Base-by-base conservation (phyloP, 2,113 vertebrate genomes). In the Australoheros scitulus region DNA sequence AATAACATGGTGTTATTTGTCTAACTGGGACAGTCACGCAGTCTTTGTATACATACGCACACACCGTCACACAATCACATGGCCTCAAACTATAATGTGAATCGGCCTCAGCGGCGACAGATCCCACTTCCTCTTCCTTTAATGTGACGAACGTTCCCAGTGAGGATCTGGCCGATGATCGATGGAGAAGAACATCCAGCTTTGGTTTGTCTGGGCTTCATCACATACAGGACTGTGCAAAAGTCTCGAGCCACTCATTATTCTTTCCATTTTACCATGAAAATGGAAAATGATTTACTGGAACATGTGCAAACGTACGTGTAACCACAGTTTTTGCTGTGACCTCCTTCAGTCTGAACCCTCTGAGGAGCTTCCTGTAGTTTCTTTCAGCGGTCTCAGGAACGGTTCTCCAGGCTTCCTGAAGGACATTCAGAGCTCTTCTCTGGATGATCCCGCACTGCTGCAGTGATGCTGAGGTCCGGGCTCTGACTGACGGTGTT, bases 1-100 rank as follows among this genome's bases (percentile, higher is more conserved):
- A 80, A 90, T 55, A 86, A 82, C 83, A 82, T 7, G 26, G 52
- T 81, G 83, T 84, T 38, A 34, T 89, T 88, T 89, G 80, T 85
- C 15, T 24, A 59, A 75, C 43, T 2, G 7, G 76, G 68, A 58
- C 79, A 55, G 5, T 83, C 86, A 76, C 36, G 72, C 60, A 41
- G 32, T 72, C 50, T 7, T 38, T 38, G 8, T 38, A 3, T 38
- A 38, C 36, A 38, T 10, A 7, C 3, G 58, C 61, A 64, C 17
- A 43, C 59, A 41, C 18, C 3, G 29, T 29, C 0, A 65, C n/a
- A 24, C 36, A 17, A 15, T 43, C 59, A 61, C 75, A 3, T 63
- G 76, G 52, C 50, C 38, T 20, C 1, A 61, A 36, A 60, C 60
- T 76, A 1, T 78, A 52, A 29, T 29, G 64, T 79, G 22, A 55